Evolutionary conservation across 2,113 vertebrate genomes (phyloP).

Genomic region (Uria lomvia): DNA sequence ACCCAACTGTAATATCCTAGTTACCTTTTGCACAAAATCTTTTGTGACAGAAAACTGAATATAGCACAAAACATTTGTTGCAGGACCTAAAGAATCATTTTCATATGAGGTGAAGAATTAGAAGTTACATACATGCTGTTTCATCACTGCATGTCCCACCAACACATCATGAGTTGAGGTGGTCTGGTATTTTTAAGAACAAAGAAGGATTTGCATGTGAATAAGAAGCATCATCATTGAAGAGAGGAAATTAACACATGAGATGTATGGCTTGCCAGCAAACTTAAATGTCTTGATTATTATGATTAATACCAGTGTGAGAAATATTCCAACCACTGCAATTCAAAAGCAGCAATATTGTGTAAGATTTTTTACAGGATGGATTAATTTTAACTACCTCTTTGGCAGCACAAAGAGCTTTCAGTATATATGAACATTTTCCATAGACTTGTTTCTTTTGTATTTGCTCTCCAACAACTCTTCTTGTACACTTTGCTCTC

Average conservation of each 20-base stretch:
- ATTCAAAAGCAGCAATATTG: not conserved
- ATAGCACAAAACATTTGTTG: not conserved
- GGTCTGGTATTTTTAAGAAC: not conserved
- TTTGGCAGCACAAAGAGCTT: not conserved
- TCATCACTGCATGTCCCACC: not conserved
- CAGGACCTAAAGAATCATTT: not conserved
- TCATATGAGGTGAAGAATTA: not conserved
- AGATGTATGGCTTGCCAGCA: not conserved
- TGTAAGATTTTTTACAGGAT: not conserved
- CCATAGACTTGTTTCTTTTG: not conserved
- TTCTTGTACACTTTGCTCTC: not conserved
- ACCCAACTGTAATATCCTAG: not conserved
- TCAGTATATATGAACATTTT: not conserved
- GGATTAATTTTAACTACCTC: not conserved
- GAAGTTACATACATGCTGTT: not conserved
- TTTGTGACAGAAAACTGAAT: not conserved
- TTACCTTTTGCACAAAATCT: not conserved
- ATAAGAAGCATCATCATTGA: not conserved
- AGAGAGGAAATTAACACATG: not conserved
- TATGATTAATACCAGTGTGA: not conserved
- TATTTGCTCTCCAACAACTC: not conserved
- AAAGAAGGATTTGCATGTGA: not conserved
- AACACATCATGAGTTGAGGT: not conserved
- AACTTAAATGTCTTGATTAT: not conserved
- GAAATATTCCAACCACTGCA: not conserved